Evolutionary conservation across 2,113 vertebrate species (phyloP).

Genomic region (Tretioscincus oriximinensis): DNA sequence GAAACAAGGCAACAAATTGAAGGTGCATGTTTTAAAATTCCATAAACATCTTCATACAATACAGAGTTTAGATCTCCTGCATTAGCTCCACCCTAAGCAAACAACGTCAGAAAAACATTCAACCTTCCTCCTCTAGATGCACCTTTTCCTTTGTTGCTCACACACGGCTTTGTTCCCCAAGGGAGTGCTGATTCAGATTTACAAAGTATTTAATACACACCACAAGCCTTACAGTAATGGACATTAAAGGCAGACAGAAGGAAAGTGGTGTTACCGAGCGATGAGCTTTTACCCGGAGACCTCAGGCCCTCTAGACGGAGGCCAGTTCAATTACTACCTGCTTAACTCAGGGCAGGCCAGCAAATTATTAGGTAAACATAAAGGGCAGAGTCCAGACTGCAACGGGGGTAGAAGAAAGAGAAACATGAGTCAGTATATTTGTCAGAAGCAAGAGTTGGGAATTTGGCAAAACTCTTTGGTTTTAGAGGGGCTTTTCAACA

Average conservation of each 20-base stretch:
- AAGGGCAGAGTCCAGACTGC: conserved; percentile 17
- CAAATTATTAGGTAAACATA: neutral
- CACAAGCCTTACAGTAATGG: too few species aligned
- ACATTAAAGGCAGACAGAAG: neutral
- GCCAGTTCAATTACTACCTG: neutral
- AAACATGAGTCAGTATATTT: neutral
- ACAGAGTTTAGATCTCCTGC: neutral
- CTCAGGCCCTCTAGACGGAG: neutral
- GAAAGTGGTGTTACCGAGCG: neutral
- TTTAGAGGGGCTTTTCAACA: neutral
- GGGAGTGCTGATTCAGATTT: neutral
- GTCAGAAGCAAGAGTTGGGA: neutral
- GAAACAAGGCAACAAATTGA: neutral
- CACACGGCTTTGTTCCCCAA: neutral
- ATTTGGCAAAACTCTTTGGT: neutral
- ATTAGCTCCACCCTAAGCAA: conserved; percentile 1
- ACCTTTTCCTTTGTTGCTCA: neutral
- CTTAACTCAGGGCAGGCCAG: neutral
- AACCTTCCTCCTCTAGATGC: neutral
- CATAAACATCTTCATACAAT: neutral
- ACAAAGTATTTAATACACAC: neutral
- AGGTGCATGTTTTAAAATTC: neutral
- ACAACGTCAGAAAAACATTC: neutral
- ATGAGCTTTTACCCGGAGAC: neutral
- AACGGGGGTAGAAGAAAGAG: neutral